Evolutionary conservation across 2,888 invertebrate genomes (phyloP), one percentile per base, ranked within the genome.

Genomic region (Epinotia ramella): DNA sequence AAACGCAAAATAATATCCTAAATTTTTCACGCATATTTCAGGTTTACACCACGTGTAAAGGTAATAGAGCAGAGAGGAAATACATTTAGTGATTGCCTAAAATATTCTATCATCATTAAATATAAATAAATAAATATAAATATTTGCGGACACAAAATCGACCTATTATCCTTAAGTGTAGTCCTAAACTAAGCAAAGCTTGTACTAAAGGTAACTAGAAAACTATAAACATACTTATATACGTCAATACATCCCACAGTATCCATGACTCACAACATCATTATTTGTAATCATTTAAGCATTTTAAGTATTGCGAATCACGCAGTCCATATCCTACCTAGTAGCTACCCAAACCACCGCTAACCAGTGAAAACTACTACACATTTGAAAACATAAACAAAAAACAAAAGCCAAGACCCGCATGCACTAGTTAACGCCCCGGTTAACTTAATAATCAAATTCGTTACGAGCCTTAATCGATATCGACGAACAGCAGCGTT

Each of bases 381-480:
- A 80, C 83, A 85, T 83, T 84, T 79, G 82, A 82, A 83, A 87
- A 83, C 83, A 80, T 84, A 83, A 83, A 82, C 74, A 80, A 80
- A 80, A 80, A 78, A 82, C 75, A 79, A 80, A 84, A 81, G 80
- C 77, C 78, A 79, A 78, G 79, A 81, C 83, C 84, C 84, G 83
- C 85, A 84, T 86, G 81, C 56, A 20, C 46, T 20, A 57, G 66
- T 59, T 65, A 64, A 81, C 83, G 81, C 83, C 80, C 80, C 79
- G 82, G 79, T 86, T 83, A 89, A 87, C 88, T 86, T 87, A 86
- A 82, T 84, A 88, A 86, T 84, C 78, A 81, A 81, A 87, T 84
- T 84, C 82, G 82, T 87, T 87, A 84, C 80, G 85, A 84, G 89
- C 88, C 89, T 87, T 87, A 87, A 87, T 89, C 87, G 84, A 84